Evolutionary conservation across 2,888 invertebrate genomes (phyloP).

Genomic region (Lepidocyrtoides sp.): DNA sequence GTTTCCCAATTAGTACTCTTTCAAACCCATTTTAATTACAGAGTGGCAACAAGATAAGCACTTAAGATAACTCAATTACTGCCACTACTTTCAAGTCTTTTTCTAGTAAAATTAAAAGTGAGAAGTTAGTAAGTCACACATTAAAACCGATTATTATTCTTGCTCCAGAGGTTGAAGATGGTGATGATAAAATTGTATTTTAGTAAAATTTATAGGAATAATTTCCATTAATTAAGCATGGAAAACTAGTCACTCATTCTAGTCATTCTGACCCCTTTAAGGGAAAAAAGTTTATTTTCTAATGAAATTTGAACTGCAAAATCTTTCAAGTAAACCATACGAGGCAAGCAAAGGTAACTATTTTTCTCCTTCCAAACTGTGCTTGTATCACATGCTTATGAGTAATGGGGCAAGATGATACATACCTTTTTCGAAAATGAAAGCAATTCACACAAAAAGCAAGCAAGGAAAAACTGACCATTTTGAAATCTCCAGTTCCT

Average conservation of each 20-base stretch:
- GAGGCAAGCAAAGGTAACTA: too few species aligned
- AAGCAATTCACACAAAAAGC: too few species aligned
- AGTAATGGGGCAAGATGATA: too few species aligned
- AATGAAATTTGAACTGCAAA: too few species aligned
- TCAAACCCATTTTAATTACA: constrained; percentile 29
- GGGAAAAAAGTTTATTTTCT: too few species aligned
- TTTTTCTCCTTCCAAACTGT: too few species aligned
- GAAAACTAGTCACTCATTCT: background rate
- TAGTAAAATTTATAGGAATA: too few species aligned
- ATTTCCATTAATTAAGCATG: background rate
- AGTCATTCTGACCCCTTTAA: too few species aligned
- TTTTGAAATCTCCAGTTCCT: background rate
- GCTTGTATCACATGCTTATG: too few species aligned
- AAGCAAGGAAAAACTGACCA: too few species aligned
- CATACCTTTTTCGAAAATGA: too few species aligned
- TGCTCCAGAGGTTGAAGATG: background rate
- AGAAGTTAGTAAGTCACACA: constrained; percentile 60
- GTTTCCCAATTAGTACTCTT: constrained; percentile 24
- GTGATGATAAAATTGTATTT: constrained; percentile 11
- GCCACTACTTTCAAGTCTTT: background rate
- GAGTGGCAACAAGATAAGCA: constrained; percentile 16
- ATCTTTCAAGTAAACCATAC: too few species aligned
- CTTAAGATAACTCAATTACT: constrained; percentile 54
- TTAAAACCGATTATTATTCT: constrained; percentile 52
- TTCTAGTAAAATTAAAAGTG: constrained; percentile 21